Conservation (phyloP, 2,888 invertebrate genomes). For the Dyspetes luteomarginatus region DNA sequence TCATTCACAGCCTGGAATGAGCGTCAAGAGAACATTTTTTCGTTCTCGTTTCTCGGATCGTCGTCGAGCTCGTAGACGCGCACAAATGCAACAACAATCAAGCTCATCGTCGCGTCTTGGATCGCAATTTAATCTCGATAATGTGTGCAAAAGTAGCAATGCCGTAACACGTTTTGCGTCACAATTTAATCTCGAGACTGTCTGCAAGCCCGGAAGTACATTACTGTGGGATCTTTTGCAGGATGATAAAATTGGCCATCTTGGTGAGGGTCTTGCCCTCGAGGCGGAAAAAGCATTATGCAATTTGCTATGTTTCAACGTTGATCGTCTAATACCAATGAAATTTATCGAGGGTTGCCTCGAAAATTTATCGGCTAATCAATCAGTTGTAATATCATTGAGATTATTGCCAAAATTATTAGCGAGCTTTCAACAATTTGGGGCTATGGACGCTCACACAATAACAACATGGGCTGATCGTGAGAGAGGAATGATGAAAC, state of each 20-base stretch:
- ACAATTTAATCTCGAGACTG: slow-evolving; percentile 88
- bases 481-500: slow-evolving; percentile 96
- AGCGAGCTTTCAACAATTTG: slow-evolving; percentile 95
- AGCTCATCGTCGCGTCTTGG: slow-evolving; percentile 76
- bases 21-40: slow-evolving; percentile 77
- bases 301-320: slow-evolving; percentile 94
- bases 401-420: slow-evolving; percentile 94
- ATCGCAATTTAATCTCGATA: slow-evolving; percentile 86
- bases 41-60: slow-evolving; percentile 68
- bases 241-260: slow-evolving; percentile 93
- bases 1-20: slow-evolving; percentile 73
- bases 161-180: slow-evolving; percentile 83
- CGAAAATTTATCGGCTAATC: slow-evolving; percentile 94
- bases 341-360: slow-evolving; percentile 98
- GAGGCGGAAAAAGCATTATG: slow-evolving; percentile 97
- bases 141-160: slow-evolving; percentile 95
- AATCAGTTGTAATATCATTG: slow-evolving; percentile 95
- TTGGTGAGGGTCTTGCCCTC: slow-evolving; percentile 95
- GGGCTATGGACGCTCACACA: slow-evolving; percentile 92
- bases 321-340: slow-evolving; percentile 94
- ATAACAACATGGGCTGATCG: slow-evolving; percentile 97
- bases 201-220: slow-evolving; percentile 96
- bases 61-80: slow-evolving; percentile 65
- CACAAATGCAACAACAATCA: slow-evolving; percentile 54
- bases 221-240: slow-evolving; percentile 97